These are phyloP conservation scores for Lasioglossum villosulum DNA, from an alignment of 2,888 invertebrate genomes.

Conservation along the genomic window DNA sequence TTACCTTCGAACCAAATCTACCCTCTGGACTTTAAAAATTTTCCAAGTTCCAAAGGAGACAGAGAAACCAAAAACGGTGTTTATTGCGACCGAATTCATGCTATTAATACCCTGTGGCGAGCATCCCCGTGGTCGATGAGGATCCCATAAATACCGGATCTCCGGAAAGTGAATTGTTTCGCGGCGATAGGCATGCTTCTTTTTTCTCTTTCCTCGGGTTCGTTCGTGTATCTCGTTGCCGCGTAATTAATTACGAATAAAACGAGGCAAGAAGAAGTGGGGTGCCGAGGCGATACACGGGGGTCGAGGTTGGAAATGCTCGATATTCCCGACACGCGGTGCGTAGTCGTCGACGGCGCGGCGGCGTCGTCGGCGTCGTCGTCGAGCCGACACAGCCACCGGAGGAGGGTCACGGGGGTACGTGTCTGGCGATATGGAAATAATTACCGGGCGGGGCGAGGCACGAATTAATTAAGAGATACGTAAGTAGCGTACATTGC, in stretches of 20 bases:
- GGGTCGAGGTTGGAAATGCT: constrained; percentile 30
- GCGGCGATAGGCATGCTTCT: constrained; percentile 33
- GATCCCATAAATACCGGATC: neutral
- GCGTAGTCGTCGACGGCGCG: constrained; percentile 8
- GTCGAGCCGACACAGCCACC: constrained; percentile 23
- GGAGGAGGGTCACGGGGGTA: constrained; percentile 50
- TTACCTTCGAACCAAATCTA: too few species aligned
- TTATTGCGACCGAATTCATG: neutral
- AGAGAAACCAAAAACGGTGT: neutral
- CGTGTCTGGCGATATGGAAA: constrained; percentile 73
- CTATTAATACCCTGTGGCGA: constrained; percentile 21
- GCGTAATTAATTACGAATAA: constrained; percentile 54
- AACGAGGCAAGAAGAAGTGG: neutral
- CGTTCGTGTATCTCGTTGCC: constrained; percentile 24
- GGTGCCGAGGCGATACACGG: constrained; percentile 1
- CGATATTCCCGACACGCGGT: constrained; percentile 46
- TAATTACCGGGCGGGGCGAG: constrained; percentile 72
- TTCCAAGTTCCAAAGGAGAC: neutral
- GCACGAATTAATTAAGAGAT: constrained; percentile 76
- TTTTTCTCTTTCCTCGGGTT: neutral
- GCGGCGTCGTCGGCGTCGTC: neutral
- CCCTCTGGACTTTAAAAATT: neutral
- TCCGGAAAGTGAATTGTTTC: constrained; percentile 44
- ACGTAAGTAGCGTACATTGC: constrained; percentile 73
- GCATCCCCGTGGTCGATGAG: neutral